Evolutionary conservation across 2,797 vertebrate species (phyloP), one percentile per base, ranked within the genome.

Genomic region (Sebastes umbrosus): DNA sequence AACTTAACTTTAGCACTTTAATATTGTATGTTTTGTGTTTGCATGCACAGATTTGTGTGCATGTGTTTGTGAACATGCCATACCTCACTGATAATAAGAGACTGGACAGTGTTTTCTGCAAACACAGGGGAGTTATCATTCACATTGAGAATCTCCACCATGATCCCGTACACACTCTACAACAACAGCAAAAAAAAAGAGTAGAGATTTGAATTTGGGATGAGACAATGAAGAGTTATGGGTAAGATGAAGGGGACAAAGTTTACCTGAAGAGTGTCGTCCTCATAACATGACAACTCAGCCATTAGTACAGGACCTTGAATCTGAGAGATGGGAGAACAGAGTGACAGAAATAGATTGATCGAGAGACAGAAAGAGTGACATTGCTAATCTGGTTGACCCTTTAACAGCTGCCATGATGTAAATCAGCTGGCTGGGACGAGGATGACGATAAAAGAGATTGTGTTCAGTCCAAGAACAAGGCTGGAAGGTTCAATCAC

Each of bases 101-200:
- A 85, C 62, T 87, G 89, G 29, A 89, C 70, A 0, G 93, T 92
- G 78, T 93, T 84, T 39, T 95, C 93, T 46, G 88, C 82, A 88
- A 97, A 97, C 63, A 77, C 75, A 2, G 96, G 96, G 14, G 22
- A 82, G 87, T 97, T 96, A 84, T 97, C 96, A 0, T 97, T 97
- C 87, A 96, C 96, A 4, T 96, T 95, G 73, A 96, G 89, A 80
- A 97, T 94, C 90, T 97, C 96, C 82, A 97, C 96, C 39, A 96
- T 87, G 74, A 98, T 85, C 39, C 96, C 94, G 90, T 96, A 96
- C 77, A 93, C 92, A 73, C 79, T 92, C 96, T 96, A 54, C 16
- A 80, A 86, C 25, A 82, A 52, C 59, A 86, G n/a, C 2, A 31
- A n/a, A 77, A 16, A 52, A 52, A 20, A n/a, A 52, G 8, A 52